Evolutionary conservation across 2,797 vertebrate genomes (phyloP), one percentile per base, ranked within the genome.

Genomic region (Arctocebus calabarensis): DNA sequence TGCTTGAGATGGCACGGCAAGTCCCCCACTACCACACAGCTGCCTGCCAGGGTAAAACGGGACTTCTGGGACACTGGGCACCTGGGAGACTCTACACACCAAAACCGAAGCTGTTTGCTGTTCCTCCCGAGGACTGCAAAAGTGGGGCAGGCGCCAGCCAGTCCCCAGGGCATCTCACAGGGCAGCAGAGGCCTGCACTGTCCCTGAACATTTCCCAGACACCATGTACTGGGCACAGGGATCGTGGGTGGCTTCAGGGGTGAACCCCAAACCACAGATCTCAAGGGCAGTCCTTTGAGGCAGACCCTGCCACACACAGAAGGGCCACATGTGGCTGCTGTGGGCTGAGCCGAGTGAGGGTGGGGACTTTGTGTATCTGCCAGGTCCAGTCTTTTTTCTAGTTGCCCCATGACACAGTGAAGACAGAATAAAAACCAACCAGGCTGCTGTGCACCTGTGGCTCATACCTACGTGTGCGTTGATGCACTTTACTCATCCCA

Each of bases 381-480:
- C 32, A 11, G 74, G 64, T 57, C 10, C 9, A 3, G 64, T 4
- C 25, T 6, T 5, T 20, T 40, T 1, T 34, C 11, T 0, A 12
- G 71, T 40, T 29, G 3, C 34, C 55, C 27, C 0, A n/a, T 0
- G 74, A 43, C 40, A 48, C 8, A 1, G 34, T 29, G 3, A 87
- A 34, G 68, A 40, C 0, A 0, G 32, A 9, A 25, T 71, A 1
- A 1, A 3, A 7, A 14, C 22, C 68, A 3, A 20, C 1, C 1
- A 0, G 27, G n/a, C 16, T 1, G 12, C 4, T 9, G 1, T 0
- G 75, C 73, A 14, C n/a, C 64, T n/a, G n/a, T 0, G 66, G 19
- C 66, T 7, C 16, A 0, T 0, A 0, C 14, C n/a, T 4, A 5
- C 1, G 3, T 1, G 22, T 17, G 3, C 13, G 9, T 4, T 16